These are phyloP conservation scores for Glaucomys volans DNA, from an alignment of 2,113 vertebrate genomes.

Conservation along the genomic window DNA sequence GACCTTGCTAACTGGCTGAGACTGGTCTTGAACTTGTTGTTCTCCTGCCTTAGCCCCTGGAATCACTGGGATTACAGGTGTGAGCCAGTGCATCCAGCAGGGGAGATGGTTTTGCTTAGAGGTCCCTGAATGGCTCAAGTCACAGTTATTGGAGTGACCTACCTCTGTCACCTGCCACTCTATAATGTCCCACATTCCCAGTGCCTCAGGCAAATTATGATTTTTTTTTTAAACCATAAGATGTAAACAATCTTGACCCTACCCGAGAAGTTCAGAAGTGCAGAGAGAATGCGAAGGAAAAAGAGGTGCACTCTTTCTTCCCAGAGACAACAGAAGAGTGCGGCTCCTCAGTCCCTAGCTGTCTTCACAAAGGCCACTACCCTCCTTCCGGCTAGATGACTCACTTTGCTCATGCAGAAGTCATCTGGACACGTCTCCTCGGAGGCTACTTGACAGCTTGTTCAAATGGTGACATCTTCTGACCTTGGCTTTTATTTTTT, in stretches of 20 bases:
- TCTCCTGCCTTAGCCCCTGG: too few species aligned
- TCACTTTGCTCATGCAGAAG: constrained; percentile 7
- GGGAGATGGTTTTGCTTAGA: fast-evolving
- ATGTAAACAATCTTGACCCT: not conserved
- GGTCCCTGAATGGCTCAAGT: too few species aligned
- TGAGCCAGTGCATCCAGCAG: not conserved
- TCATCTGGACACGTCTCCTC: constrained; percentile 48
- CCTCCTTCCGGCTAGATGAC: not conserved
- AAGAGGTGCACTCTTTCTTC: not conserved
- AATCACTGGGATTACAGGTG: too few species aligned
- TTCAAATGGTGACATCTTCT: constrained; percentile 57
- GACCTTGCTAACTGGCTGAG: too few species aligned
- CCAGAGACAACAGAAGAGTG: not conserved
- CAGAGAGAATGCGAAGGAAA: not conserved
- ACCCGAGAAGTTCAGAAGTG: not conserved
- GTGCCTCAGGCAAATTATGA: not conserved
- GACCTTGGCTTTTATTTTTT: constrained; percentile 72
- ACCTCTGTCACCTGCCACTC: fast-evolving
- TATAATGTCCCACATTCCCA: fast-evolving
- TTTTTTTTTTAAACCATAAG: not conserved
- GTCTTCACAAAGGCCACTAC: constrained; percentile 11
- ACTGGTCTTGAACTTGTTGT: too few species aligned
- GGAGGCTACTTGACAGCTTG: constrained; percentile 63
- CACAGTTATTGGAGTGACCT: fast-evolving
- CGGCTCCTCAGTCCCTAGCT: not conserved